A percentile compares a stretch with the other conserved stretches of the same genome.
These are phyloP conservation scores for Typhlomys cinereus DNA, from an alignment of 2,113 vertebrate genomes.

Conservation along the genomic window DNA sequence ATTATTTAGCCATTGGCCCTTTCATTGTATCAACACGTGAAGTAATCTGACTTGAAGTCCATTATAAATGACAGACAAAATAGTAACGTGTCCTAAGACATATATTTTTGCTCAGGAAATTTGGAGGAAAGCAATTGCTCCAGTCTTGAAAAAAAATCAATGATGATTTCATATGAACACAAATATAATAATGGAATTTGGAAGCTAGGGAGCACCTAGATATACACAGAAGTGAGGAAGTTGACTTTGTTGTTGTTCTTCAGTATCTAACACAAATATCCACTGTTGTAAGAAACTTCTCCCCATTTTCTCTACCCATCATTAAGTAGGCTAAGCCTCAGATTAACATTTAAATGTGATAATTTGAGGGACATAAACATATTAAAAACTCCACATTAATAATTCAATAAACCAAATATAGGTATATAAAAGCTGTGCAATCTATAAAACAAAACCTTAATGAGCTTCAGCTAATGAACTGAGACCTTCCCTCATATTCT, in stretches of 20 bases:
- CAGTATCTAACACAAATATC: not conserved
- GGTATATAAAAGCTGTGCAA: not conserved
- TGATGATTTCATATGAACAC: too few species aligned
- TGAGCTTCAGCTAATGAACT: not conserved
- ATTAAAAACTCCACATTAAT: not conserved
- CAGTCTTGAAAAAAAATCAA: too few species aligned
- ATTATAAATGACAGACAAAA: not conserved
- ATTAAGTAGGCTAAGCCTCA: not conserved
- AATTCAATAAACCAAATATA: too few species aligned
- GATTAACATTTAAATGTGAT: not conserved
- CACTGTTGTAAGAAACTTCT: not conserved
- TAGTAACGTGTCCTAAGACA: not conserved
- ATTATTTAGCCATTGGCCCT: not conserved
- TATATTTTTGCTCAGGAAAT: not conserved
- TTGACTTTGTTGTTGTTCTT: not conserved
- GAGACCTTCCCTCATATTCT: not conserved
- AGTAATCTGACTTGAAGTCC: not conserved
- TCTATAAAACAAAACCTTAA: not conserved
- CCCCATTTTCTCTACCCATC: not conserved
- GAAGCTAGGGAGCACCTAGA: too few species aligned
- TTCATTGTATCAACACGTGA: not conserved
- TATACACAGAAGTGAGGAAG: not conserved
- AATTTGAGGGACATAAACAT: not conserved
- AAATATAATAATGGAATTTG: too few species aligned
- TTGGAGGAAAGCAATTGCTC: not conserved